Conservation (phyloP, 2,888 invertebrate species). For the Urechis unicinctus region DNA sequence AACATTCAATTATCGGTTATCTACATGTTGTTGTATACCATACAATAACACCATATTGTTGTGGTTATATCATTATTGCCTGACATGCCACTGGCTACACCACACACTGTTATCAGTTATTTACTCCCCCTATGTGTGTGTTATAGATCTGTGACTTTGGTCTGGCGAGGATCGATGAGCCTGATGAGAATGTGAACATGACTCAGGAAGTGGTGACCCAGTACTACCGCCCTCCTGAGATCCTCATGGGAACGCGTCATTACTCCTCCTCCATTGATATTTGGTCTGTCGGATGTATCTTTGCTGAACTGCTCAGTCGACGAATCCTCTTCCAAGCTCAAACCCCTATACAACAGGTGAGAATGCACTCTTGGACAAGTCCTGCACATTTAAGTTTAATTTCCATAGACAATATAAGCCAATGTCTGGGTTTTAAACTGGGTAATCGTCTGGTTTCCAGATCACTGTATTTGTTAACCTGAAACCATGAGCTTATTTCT, state of each 20-base stretch:
- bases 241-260: conserved; percentile 96
- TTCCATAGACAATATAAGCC: too few species aligned
- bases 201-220: conserved; percentile 99
- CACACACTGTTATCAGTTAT: too few species aligned
- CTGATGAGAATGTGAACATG: conserved; percentile 84
- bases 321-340: conserved; percentile 97
- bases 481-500: too few species aligned
- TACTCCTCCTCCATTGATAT: conserved; percentile 96
- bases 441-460: too few species aligned
- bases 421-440: too few species aligned
- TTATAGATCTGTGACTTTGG: conserved; percentile 97
- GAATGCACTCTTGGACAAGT: conserved; percentile 1
- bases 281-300: conserved; percentile 99
- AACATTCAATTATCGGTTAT: too few species aligned
- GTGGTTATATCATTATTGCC: too few species aligned
- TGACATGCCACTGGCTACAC: too few species aligned
- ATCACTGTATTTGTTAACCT: too few species aligned
- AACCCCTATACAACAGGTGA: conserved; percentile 90
- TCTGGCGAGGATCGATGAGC: conserved; percentile 93
- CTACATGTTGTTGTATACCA: too few species aligned
- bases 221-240: conserved; percentile 98
- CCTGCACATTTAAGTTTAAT: background rate
- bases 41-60: too few species aligned
- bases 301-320: conserved; percentile 91
- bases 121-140: too few species aligned